phyloP scores from a whole-genome alignment of 2,888 invertebrate genomes.

The Zygogramma bicolorata region DNA sequence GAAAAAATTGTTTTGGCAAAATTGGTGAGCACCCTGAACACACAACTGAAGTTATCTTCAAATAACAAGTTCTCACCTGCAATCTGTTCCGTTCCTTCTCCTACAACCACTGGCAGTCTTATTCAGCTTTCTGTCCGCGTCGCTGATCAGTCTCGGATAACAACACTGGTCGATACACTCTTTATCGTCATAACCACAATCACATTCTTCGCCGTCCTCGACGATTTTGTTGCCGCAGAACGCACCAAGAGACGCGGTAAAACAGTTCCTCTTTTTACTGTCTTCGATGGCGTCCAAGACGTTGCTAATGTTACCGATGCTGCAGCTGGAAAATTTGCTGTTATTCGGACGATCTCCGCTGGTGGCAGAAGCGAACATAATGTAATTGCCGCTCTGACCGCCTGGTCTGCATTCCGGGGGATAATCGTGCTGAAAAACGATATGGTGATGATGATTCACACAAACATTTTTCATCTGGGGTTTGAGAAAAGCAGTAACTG shows the following conservation, averaged over 20 bases:
- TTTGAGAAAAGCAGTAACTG: too few relatives aligned
- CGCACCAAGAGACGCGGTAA: conserved; percentile 90
- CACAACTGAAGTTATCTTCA: too few relatives aligned
- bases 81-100: conserved; percentile 81
- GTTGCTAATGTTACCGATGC: conserved; percentile 93
- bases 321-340: conserved; percentile 96
- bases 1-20: too few relatives aligned
- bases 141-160: conserved; percentile 85
- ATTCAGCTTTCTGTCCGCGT: conserved; percentile 77
- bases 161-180: conserved; percentile 93
- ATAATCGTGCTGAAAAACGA: conserved; percentile 87
- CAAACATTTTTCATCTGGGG: too few relatives aligned
- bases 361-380: conserved; percentile 99
- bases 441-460: not conserved
- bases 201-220: conserved; percentile 97
- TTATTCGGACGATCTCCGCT: conserved; percentile 98
- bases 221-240: conserved; percentile 99
- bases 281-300: conserved; percentile 93
- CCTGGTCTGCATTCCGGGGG: conserved; percentile 92
- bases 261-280: conserved; percentile 78
- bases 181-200: conserved; percentile 92
- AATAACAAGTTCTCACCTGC: conserved; percentile 83
- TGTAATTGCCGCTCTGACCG: conserved; percentile 94
- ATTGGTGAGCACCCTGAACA: too few relatives aligned
- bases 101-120: conserved; percentile 83